Base-by-base conservation (phyloP, 2,888 invertebrate genomes). In the Belgica antarctica region DNA sequence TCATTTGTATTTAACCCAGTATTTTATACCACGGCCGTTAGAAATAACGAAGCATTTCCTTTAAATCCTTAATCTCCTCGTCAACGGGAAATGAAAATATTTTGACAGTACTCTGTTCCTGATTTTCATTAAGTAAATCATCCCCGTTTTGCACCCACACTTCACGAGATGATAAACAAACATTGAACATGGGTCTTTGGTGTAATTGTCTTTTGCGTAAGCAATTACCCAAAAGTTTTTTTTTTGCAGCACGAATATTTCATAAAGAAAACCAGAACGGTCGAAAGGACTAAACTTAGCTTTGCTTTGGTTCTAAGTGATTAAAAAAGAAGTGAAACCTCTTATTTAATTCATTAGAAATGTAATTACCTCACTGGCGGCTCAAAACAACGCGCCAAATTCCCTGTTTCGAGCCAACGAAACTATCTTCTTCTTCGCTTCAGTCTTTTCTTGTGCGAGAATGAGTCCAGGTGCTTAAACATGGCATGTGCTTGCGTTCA, bases 171-270 rank as follows among this genome's bases (percentile, higher is more conserved):
- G 52, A 59, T 22, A 19, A 59, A 25, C 25, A 59, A 59, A 59
- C 22, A 52, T 52, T 52, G 52, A 22, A 17, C n/a, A n/a, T n/a
- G n/a, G n/a, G n/a, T n/a, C n/a, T n/a, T n/a, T n/a, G n/a, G n/a
- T n/a, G n/a, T n/a, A n/a, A 41, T 41, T 41, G 41, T 41, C 41
- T 41, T 41, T 3, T 41, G n/a, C 41, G 15, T 52, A 22, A 1
- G 22, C 27, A 27, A 59, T 59, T 59, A 22, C n/a, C n/a, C 15
- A n/a, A 24, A 59, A 59, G 27, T 59, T 59, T 15, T 52, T 7
- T 24, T 52, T 59, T 24, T 59, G 27, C 59, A 59, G 27, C 59
- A 27, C 59, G 59, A 59, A 59, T 52, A 52, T 52, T 52, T 52
- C 52, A 52, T 27, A 52, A n/a, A 25, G 52, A 19, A 22, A 17